Evolutionary conservation across 2,888 invertebrate species (phyloP).

Genomic region (Linnaemya vulpina): DNA sequence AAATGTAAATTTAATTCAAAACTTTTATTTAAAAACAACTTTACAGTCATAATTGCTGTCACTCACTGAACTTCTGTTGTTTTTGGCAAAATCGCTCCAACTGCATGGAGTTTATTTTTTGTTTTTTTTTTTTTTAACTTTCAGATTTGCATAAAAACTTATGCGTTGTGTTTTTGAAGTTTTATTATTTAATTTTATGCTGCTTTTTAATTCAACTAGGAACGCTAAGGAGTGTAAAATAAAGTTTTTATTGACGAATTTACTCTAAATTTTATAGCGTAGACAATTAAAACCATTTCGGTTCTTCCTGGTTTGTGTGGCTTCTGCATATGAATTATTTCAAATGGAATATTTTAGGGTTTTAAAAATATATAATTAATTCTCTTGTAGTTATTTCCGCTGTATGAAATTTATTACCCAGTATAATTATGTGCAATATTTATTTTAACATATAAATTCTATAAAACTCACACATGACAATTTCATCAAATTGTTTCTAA

Average conservation of each 20-base stretch:
- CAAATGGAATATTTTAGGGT: neutral
- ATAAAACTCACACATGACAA: no score
- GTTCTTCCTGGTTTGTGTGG: neutral
- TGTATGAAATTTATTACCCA: neutral
- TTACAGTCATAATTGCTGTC: conserved; percentile 1
- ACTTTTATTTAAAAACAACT: conserved; percentile 23
- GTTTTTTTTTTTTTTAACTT: neutral
- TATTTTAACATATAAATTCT: no score
- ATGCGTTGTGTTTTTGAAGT: conserved; percentile 41
- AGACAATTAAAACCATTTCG: neutral
- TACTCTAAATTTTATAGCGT: neutral
- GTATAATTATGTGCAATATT: no score
- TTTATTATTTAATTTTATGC: neutral
- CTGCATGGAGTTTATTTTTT: neutral
- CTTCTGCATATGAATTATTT: neutral
- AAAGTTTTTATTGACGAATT: neutral
- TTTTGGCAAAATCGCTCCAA: conserved; percentile 9
- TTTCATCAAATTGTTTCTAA: neutral
- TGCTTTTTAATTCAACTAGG: neutral
- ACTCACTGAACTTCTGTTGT: conserved; percentile 21
- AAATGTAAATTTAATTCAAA: conserved; percentile 46
- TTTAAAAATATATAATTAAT: neutral
- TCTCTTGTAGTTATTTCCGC: neutral
- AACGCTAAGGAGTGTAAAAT: neutral
- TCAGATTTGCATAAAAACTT: neutral